Conservation (phyloP, 2,113 vertebrate genomes). For the Cololabis saira region DNA sequence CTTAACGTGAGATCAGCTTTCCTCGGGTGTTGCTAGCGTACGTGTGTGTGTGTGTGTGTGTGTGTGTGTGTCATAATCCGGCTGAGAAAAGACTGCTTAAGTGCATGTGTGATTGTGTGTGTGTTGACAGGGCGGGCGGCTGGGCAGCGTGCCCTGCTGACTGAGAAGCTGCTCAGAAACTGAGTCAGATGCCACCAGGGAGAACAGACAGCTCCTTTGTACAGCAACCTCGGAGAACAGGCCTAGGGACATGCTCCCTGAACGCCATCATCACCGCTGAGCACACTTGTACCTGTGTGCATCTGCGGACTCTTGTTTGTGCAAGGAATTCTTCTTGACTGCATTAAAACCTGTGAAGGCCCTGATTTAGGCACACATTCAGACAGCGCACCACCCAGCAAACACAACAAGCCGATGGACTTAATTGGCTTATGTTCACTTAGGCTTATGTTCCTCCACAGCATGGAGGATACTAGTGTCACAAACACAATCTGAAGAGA, state of each 20-base stretch:
- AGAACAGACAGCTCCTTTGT: constrained; percentile 75
- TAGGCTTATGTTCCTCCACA: too few species aligned
- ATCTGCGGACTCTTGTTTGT: constrained; percentile 25
- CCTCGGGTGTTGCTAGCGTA: constrained; percentile 42
- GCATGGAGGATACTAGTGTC: too few species aligned
- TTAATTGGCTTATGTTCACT: neutral
- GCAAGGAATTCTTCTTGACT: constrained; percentile 24
- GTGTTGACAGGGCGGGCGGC: constrained; percentile 64
- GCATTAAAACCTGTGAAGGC: constrained; percentile 6
- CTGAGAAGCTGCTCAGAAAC: constrained; percentile 79
- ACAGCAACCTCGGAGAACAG: constrained; percentile 48
- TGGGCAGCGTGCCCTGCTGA: constrained; percentile 70
- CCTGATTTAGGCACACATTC: neutral
- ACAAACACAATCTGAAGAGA: too few species aligned
- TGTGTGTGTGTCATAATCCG: constrained; percentile 53
- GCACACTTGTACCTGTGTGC: constrained; percentile 37
- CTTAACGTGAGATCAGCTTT: constrained; percentile 66
- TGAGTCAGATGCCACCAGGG: constrained; percentile 79
- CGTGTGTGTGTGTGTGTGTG: constrained; percentile 30
- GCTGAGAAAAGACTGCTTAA: constrained; percentile 47
- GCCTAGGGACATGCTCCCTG: constrained; percentile 61
- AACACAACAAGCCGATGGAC: neutral
- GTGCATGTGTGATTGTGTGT: constrained; percentile 19
- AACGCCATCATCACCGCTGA: constrained; percentile 45
- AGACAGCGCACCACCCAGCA: neutral